Evolutionary conservation across 2,888 invertebrate species (phyloP), one percentile per base, ranked within the genome.

Genomic region (Steinernema scapterisci): DNA sequence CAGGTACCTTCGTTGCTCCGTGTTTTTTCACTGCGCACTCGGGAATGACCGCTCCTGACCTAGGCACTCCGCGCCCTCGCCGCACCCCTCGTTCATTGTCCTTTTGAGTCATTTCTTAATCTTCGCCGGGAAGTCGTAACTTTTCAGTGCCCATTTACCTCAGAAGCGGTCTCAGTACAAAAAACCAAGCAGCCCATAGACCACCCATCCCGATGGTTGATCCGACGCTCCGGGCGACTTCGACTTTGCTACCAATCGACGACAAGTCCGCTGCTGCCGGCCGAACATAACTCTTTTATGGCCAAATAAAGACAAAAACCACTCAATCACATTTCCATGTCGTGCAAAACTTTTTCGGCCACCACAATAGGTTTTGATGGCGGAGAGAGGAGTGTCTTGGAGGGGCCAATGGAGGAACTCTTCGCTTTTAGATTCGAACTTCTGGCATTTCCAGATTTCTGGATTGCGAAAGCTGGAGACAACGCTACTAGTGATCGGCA

Each of bases 251-350:
- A 11, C 63, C 63, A 63, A 38, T 63, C 63, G 63, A 63, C 63
- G 63, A 63, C 63, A 63, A 31, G 27, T 7, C 31, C 31, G 27
- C 63, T 27, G 63, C 63, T 27, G 63, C 31, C 23, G 63, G 25
- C 38, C 38, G 63, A 63, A 31, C 63, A 63, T 25, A 27, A 27
- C 63, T 63, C 63, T 63, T 63, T 63, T 63, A 63, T 63, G 63
- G 63, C 63, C 63, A 63, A 63, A 63, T 63, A 63, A 63, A 63
- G 63, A 63, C 63, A 63, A 63, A 63, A 63, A 63, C 63, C 63
- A 31, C 27, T 63, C 63, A 63, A 63, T 63, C 63, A 63, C 63
- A 63, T 63, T 63, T 38, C 63, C 63, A 27, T 63, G 63, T 63
- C 63, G 23, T 63, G 63, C 63, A 63, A 31, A 63, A 63, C 27